These are phyloP conservation scores for Metaphire vulgaris DNA, from an alignment of 1,140 invertebrate species.

Conservation along the genomic window DNA sequence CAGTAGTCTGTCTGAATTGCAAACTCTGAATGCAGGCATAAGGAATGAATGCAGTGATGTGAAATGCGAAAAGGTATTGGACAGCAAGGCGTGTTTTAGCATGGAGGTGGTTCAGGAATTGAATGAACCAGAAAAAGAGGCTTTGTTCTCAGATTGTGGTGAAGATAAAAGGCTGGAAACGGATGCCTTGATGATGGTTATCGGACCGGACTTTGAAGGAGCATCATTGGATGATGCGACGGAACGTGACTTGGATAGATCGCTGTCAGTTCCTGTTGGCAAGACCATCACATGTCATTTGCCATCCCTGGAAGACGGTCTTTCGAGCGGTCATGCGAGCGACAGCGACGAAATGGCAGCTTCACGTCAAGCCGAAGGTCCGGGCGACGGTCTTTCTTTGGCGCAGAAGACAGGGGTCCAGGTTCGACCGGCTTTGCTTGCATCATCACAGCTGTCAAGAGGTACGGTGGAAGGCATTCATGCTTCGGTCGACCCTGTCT, in stretches of 20 bases:
- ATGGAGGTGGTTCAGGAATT: not conserved
- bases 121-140: not conserved
- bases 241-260: not conserved
- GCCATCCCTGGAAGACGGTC: conserved; percentile 72
- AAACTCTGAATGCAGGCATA: not conserved
- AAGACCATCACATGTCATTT: not conserved
- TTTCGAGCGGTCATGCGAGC: conserved; percentile 76
- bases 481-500: not conserved
- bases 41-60: not conserved
- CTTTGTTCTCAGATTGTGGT: not conserved
- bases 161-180: too few species aligned
- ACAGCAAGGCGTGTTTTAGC: not conserved
- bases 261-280: too few species aligned
- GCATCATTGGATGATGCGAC: not conserved
- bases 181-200: too few species aligned
- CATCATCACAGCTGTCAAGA: not conserved
- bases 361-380: not conserved
- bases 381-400: not conserved
- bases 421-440: not conserved
- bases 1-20: not conserved
- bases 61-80: not conserved
- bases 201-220: not conserved
- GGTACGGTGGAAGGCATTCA: not conserved
- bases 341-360: conserved; percentile 73
- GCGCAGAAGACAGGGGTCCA: not conserved